Conservation (phyloP, 2,797 vertebrate species). For the Megalops cyprinoides region DNA sequence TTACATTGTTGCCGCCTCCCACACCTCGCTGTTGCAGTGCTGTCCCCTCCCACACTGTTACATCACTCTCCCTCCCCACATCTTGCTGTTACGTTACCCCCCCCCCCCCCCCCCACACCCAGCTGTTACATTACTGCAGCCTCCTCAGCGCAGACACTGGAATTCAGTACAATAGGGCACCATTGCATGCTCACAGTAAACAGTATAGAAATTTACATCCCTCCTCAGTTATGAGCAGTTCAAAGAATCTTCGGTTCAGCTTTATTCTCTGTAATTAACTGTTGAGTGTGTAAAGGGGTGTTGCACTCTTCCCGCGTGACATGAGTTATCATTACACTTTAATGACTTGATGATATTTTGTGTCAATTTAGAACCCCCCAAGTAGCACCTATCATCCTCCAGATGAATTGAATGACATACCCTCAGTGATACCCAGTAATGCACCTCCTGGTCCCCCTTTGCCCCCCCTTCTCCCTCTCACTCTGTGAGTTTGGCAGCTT, state of each 20-base stretch:
- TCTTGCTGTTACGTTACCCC: too few relatives aligned
- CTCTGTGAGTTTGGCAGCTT: slow-evolving; percentile 70
- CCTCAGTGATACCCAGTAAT: background rate
- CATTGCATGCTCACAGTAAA: background rate
- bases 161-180: background rate
- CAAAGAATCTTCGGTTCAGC: background rate
- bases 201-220: background rate
- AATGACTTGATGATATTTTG: background rate
- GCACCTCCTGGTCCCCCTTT: background rate
- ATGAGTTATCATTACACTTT: background rate
- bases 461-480: slow-evolving; percentile 59
- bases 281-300: slow-evolving; percentile 2
- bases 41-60: background rate
- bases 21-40: too few relatives aligned
- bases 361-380: background rate
- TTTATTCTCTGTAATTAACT: background rate
- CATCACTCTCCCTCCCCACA: too few relatives aligned
- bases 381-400: background rate
- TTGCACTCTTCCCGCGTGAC: background rate
- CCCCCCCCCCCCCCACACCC: background rate
- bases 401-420: slow-evolving; percentile 4
- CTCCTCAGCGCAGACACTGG: background rate
- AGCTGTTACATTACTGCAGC: background rate
- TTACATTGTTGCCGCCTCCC: background rate
- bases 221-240: background rate